Conservation (phyloP, 2,888 invertebrate genomes). For the Hypena proboscidalis region DNA sequence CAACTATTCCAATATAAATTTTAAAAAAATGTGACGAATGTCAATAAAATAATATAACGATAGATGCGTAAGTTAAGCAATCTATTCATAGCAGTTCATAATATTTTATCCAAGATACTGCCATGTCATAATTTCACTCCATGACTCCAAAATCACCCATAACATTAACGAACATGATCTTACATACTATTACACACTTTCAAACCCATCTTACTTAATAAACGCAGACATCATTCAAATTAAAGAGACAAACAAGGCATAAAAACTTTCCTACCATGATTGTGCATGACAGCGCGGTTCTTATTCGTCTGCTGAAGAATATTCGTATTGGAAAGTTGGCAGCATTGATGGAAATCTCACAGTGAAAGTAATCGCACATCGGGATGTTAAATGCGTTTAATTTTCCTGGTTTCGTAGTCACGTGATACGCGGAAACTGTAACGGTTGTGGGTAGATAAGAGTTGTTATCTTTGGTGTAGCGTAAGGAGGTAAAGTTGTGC, state of each 20-base stretch:
- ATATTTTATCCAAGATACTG: too few species aligned
- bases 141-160: conserved; percentile 2
- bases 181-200: conserved; percentile 5
- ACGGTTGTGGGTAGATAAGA: conserved; percentile 49
- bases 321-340: conserved; percentile 78
- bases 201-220: conserved; percentile 20
- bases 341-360: conserved; percentile 72
- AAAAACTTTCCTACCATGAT: conserved; percentile 71
- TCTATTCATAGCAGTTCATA: too few species aligned
- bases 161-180: conserved; percentile 3
- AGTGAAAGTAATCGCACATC: conserved; percentile 50
- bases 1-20: too few species aligned
- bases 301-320: conserved; percentile 58
- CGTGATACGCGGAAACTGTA: conserved; percentile 64
- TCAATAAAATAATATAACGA: too few species aligned
- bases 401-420: conserved; percentile 66
- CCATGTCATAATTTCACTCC: not conserved
- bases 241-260: conserved; percentile 37
- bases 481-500: conserved; percentile 7
- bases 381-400: conserved; percentile 44
- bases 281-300: conserved; percentile 69
- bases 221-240: conserved; percentile 37
- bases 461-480: conserved; percentile 37
- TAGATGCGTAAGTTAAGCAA: too few species aligned
- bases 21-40: too few species aligned